phyloP scores from a whole-genome alignment of 2,888 invertebrate species.

The Scotopteryx bipunctaria region DNA sequence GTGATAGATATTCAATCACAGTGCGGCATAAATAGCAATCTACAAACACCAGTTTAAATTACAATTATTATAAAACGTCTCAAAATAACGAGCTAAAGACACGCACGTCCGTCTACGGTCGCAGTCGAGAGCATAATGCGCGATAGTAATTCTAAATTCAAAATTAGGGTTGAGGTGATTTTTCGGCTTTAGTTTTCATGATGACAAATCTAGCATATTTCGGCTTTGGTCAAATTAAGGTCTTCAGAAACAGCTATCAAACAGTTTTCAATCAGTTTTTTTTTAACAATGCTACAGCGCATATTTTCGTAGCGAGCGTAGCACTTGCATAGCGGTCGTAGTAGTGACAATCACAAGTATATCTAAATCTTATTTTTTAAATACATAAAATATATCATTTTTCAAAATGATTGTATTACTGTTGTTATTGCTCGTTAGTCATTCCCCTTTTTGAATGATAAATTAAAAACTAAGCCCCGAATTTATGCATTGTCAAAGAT shows the following conservation, averaged over 20 bases:
- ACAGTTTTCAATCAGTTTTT: no score
- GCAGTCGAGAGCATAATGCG: constrained; percentile 58
- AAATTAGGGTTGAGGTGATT: constrained; percentile 9
- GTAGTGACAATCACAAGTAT: no score
- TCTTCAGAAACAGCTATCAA: background rate
- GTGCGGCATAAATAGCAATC: constrained; percentile 27
- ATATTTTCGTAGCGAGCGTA: no score
- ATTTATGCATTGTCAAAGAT: no score
- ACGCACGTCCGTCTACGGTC: constrained; percentile 55
- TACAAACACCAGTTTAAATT: constrained; percentile 21
- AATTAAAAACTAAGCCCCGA: no score
- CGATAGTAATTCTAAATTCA: constrained; percentile 66
- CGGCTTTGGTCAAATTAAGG: constrained; percentile 6
- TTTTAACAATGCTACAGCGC: no score
- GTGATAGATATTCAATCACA: constrained; percentile 24
- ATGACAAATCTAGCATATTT: background rate
- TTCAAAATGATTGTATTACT: no score
- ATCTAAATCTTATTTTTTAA: no score
- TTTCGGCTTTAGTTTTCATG: constrained; percentile 6
- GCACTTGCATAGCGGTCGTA: no score
- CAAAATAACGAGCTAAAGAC: constrained; percentile 55
- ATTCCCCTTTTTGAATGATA: no score
- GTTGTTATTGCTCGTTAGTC: no score
- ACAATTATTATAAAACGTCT: constrained; percentile 22
- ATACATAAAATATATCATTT: no score